These are phyloP conservation scores for Pituophis catenifer DNA, from an alignment of 2,113 vertebrate genomes.

Conservation along the genomic window DNA sequence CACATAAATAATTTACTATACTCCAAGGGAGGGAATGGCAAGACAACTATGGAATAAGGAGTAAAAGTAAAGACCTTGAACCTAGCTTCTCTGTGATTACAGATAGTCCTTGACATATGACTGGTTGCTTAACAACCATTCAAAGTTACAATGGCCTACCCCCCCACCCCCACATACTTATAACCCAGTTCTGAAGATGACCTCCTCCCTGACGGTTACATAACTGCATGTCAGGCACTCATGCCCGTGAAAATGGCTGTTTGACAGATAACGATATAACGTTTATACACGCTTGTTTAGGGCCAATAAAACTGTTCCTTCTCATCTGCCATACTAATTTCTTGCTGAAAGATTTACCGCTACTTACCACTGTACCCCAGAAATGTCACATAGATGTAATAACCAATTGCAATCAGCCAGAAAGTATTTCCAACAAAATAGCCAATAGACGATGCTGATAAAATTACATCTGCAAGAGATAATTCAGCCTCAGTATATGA, in stretches of 20 bases:
- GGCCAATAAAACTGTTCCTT: no score
- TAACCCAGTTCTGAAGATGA: not conserved
- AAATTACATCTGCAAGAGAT: constrained; percentile 84
- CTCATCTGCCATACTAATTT: not conserved
- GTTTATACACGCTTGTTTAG: not conserved
- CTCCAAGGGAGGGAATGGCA: not conserved
- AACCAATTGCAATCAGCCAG: constrained; percentile 91
- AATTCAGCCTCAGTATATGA: constrained; percentile 13
- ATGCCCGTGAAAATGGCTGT: not conserved
- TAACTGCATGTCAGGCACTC: not conserved
- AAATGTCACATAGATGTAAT: constrained; percentile 97
- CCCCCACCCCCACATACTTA: not conserved
- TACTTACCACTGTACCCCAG: constrained; percentile 93
- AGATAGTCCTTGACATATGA: not conserved
- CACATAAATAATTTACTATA: not conserved
- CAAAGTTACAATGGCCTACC: no score
- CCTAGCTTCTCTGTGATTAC: not conserved
- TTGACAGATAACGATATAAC: not conserved
- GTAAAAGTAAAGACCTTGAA: not conserved
- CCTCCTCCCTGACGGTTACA: not conserved
- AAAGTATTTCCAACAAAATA: constrained; percentile 86
- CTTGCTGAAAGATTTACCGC: not conserved
- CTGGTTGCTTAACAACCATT: not conserved
- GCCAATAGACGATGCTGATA: constrained; percentile 77
- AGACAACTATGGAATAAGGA: not conserved